These are phyloP conservation scores for Ochlodes sylvanus DNA, from an alignment of 2,888 invertebrate genomes.

Conservation along the genomic window DNA sequence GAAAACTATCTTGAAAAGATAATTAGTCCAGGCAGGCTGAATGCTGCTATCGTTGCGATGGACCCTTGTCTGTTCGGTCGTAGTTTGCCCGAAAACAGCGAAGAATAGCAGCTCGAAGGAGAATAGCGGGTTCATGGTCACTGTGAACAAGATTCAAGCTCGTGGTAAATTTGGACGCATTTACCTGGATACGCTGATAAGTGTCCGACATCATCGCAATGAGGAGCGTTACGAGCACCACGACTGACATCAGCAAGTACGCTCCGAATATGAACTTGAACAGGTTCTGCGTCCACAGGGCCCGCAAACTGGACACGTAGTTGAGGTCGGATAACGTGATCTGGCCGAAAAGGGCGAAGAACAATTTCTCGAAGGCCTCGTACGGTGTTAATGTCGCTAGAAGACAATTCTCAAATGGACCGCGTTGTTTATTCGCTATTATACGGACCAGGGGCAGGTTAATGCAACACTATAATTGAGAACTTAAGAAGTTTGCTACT, in stretches of 20 bases:
- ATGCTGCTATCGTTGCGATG: constrained; percentile 87
- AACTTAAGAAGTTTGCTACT: constrained; percentile 1
- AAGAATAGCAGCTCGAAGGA: constrained; percentile 99
- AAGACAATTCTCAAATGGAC: constrained; percentile 81
- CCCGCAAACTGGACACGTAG: constrained; percentile 88
- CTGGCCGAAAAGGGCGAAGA: constrained; percentile 99
- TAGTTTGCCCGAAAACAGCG: constrained; percentile 98
- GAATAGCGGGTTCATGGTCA: constrained; percentile 95
- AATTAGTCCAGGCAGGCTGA: constrained; percentile 93
- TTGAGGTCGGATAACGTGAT: constrained; percentile 94
- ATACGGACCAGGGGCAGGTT: constrained; percentile 63
- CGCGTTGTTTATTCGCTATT: constrained; percentile 58
- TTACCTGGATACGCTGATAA: constrained; percentile 99
- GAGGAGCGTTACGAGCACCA: constrained; percentile 99
- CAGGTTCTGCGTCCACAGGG: constrained; percentile 93
- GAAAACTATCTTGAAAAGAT: constrained; percentile 94
- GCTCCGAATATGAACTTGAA: constrained; percentile 97
- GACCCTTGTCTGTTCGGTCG: constrained; percentile 89
- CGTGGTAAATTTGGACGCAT: constrained; percentile 66
- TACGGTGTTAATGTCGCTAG: constrained; percentile 94
- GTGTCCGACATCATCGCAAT: constrained; percentile 99
- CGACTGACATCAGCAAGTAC: constrained; percentile 98
- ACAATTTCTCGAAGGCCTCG: constrained; percentile 98
- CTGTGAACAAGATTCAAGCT: constrained; percentile 87
- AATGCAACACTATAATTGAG: constrained; percentile 47